Evolutionary conservation across 2,888 invertebrate species (phyloP).

Genomic region (Griposia aprilina): DNA sequence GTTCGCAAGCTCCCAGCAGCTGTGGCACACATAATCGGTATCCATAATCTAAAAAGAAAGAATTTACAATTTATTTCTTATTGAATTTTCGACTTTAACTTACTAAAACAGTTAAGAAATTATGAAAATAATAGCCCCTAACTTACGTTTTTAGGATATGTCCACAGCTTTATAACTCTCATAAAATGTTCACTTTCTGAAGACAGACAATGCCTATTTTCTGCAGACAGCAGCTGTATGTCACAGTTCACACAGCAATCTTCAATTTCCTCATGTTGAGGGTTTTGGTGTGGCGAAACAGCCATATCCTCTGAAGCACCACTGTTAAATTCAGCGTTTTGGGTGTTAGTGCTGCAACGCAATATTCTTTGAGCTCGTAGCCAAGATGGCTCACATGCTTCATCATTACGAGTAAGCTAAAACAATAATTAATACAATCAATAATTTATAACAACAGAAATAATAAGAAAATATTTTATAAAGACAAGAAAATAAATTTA

Average conservation of each 20-base stretch:
- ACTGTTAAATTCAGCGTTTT: background rate
- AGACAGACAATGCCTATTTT: constrained; percentile 20
- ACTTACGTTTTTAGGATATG: constrained; percentile 18
- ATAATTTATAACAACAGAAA: background rate
- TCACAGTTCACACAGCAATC: constrained; percentile 22
- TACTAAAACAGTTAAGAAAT: background rate
- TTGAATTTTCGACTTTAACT: background rate
- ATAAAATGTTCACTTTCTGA: constrained; percentile 16
- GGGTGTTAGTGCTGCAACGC: background rate
- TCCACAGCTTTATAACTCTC: constrained; percentile 23
- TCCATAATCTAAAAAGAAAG: no score
- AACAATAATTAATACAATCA: background rate
- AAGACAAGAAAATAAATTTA: background rate
- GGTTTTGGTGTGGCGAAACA: background rate
- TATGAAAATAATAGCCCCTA: constrained; percentile 3
- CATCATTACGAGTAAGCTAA: constrained; percentile 6
- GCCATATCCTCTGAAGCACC: background rate
- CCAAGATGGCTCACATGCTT: constrained; percentile 20
- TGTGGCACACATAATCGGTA: no score
- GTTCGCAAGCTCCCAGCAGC: no score
- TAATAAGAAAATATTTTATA: background rate
- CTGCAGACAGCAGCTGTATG: constrained; percentile 21
- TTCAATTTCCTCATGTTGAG: constrained; percentile 17
- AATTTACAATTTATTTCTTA: no score
- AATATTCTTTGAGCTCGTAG: constrained; percentile 1